Evolutionary conservation across 2,888 invertebrate genomes (phyloP).

Genomic region (Erebia palarica): DNA sequence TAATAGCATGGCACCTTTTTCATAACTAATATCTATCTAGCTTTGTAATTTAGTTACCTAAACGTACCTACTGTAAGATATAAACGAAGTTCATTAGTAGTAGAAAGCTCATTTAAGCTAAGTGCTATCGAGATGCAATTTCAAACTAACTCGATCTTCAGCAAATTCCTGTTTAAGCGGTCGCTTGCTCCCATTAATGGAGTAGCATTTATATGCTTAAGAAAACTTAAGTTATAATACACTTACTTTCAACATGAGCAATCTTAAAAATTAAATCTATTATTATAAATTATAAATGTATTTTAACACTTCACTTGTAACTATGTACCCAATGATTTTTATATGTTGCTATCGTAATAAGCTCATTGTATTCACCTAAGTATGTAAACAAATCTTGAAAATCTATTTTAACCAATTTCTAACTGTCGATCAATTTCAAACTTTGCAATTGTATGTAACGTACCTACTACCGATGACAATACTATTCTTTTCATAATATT

Average conservation of each 20-base stretch:
- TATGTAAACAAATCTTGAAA: no score
- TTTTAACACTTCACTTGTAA: no score
- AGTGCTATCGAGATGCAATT: conserved; percentile 5
- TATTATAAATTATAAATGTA: no score
- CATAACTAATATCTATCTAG: neutral
- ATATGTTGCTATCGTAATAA: no score
- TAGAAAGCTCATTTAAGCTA: conserved; percentile 3
- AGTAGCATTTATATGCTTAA: neutral
- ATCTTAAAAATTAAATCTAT: neutral
- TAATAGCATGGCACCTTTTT: neutral
- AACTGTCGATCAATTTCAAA: no score
- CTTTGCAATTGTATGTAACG: no score
- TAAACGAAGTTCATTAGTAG: neutral
- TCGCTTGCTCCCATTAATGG: neutral
- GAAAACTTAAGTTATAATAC: no score
- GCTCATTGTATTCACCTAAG: no score
- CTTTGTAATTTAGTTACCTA: neutral
- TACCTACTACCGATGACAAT: no score
- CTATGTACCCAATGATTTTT: no score
- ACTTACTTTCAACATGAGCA: neutral
- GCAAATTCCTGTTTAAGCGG: conserved; percentile 5
- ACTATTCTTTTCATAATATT: no score
- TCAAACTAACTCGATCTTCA: conserved; percentile 6
- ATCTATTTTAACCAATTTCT: no score
- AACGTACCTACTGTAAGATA: neutral